Evolutionary conservation across 2,888 invertebrate species (phyloP).

Genomic region (Dryadula phaetusa): DNA sequence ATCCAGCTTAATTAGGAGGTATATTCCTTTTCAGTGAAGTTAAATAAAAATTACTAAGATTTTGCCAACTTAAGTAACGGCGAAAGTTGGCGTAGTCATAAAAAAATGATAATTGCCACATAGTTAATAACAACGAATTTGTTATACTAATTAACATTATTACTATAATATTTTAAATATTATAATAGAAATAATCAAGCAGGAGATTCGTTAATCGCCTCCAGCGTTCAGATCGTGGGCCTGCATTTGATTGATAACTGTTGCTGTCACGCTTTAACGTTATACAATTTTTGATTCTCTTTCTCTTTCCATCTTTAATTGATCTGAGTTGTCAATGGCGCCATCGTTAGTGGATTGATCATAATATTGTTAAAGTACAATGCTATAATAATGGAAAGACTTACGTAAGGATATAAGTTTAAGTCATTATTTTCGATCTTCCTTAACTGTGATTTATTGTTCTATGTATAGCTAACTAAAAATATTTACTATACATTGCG

Average conservation of each 20-base stretch:
- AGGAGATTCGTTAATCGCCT: slow-evolving; percentile 74
- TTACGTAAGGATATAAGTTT: slow-evolving; percentile 7
- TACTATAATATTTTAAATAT: slow-evolving; percentile 77
- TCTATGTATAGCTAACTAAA: no score
- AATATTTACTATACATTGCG: no score
- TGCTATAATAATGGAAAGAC: slow-evolving; percentile 2
- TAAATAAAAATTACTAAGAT: no score
- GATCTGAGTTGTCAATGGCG: slow-evolving; percentile 77
- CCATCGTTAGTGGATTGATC: slow-evolving; percentile 75
- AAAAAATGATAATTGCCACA: background rate
- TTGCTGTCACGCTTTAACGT: slow-evolving; percentile 56
- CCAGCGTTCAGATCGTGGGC: slow-evolving; percentile 75
- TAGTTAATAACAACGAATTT: slow-evolving; percentile 61
- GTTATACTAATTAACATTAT: slow-evolving; percentile 62
- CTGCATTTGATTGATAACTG: slow-evolving; percentile 79
- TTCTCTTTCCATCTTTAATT: slow-evolving; percentile 74
- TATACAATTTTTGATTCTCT: slow-evolving; percentile 21
- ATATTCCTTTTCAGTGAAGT: no score
- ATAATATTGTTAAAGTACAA: slow-evolving; percentile 48
- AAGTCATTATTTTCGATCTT: background rate
- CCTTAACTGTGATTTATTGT: background rate
- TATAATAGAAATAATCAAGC: slow-evolving; percentile 84
- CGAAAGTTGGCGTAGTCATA: no score
- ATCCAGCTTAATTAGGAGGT: no score
- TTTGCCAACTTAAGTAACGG: no score